Conservation (phyloP, 30 jellyfish, hydroid and myxozoan species). For the Aurelia aurita complex sp. Pacific region DNA sequence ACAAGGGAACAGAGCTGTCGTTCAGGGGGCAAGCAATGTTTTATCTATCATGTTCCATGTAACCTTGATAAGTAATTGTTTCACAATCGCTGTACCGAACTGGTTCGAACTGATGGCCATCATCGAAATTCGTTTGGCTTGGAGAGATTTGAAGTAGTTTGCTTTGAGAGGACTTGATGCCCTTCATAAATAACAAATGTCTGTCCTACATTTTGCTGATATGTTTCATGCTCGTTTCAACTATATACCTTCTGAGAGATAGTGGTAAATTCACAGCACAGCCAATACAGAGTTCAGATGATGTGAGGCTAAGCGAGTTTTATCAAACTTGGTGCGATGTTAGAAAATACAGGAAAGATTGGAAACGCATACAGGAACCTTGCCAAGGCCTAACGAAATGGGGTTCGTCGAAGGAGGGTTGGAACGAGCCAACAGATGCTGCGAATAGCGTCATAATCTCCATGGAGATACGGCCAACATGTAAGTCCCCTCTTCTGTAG, state of each 20-base stretch:
- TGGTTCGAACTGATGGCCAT: too few species aligned
- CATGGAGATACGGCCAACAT: slow-evolving; percentile 68
- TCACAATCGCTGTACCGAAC: too few species aligned
- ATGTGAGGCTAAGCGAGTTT: slow-evolving; percentile 20
- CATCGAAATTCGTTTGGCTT: too few species aligned
- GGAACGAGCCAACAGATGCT: slow-evolving; percentile 63
- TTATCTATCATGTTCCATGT: too few species aligned
- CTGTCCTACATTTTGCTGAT: slow-evolving; percentile 21
- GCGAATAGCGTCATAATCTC: slow-evolving; percentile 58
- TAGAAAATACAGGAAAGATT: slow-evolving; percentile 50
- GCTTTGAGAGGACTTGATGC: slow-evolving; percentile 7
- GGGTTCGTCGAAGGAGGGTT: slow-evolving; percentile 61
- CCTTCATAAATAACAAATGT: background rate
- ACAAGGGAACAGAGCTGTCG: too few species aligned
- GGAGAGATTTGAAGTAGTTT: background rate
- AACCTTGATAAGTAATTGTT: too few species aligned
- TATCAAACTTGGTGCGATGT: slow-evolving; percentile 64
- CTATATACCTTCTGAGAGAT: slow-evolving; percentile 1
- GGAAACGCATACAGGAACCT: slow-evolving; percentile 50
- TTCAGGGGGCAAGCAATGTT: too few species aligned
- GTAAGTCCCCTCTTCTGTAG: slow-evolving; percentile 17
- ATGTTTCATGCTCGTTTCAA: slow-evolving; percentile 15
- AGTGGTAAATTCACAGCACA: background rate
- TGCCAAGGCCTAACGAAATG: slow-evolving; percentile 72
- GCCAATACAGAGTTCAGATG: slow-evolving; percentile 10